These are phyloP conservation scores for Parasteatoda tepidariorum DNA, from an alignment of 1,140 invertebrate species.

Conservation along the genomic window DNA sequence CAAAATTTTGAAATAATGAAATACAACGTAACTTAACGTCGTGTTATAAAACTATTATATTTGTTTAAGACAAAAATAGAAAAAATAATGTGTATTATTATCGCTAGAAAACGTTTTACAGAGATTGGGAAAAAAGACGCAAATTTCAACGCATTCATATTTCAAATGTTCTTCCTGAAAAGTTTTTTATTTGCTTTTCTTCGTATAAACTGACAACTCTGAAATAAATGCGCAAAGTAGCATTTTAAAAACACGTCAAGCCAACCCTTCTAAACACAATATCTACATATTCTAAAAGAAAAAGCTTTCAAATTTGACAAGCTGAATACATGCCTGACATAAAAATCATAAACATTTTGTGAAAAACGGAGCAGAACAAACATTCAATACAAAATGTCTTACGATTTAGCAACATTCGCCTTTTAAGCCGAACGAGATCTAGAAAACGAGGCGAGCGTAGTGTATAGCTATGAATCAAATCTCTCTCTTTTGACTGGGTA, in stretches of 20 bases:
- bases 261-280: neutral
- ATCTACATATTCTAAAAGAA: neutral
- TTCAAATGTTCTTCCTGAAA: no score
- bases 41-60: no score
- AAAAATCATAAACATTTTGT: constrained; percentile 4
- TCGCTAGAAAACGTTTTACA: no score
- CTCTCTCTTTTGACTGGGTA: neutral
- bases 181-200: no score
- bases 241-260: neutral
- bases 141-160: no score
- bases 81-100: no score
- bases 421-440: neutral
- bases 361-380: neutral
- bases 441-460: neutral
- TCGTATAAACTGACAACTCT: no score
- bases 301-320: constrained; percentile 8
- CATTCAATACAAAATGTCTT: neutral
- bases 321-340: constrained; percentile 32
- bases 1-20: no score
- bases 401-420: neutral
- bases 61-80: no score
- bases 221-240: constrained; percentile 1
- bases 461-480: constrained; percentile 29
- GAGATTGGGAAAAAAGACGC: no score
- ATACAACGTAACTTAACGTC: no score